These are phyloP conservation scores for Acinonyx jubatus DNA, from an alignment of 2,113 vertebrate species.

Conservation along the genomic window DNA sequence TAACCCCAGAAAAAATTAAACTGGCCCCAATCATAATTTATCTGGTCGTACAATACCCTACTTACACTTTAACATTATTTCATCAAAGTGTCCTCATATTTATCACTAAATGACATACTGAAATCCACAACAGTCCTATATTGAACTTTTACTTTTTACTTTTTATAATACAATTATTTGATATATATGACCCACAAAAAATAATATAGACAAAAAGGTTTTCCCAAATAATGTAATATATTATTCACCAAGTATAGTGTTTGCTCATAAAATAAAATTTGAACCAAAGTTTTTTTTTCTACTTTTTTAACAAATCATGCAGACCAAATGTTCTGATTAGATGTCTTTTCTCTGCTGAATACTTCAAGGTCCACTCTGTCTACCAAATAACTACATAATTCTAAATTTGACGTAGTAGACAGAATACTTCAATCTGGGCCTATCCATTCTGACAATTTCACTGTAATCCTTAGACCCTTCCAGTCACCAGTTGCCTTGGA, in stretches of 20 bases:
- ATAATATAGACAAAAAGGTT: not conserved
- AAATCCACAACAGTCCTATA: not conserved
- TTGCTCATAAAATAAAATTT: not conserved
- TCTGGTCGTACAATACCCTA: not conserved
- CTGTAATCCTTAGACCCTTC: not conserved
- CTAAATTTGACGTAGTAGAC: not conserved
- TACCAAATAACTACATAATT: not conserved
- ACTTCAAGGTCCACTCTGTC: not conserved
- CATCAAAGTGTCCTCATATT: not conserved
- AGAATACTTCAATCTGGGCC: not conserved
- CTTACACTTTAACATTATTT: conserved; percentile 34
- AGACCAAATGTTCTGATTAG: not conserved
- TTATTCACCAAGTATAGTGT: conserved; percentile 21
- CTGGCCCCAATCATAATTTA: conserved; percentile 25
- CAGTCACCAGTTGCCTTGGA: conserved; percentile 86
- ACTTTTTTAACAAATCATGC: not conserved
- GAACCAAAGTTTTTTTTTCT: not conserved
- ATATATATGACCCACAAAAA: not conserved
- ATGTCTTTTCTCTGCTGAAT: not conserved
- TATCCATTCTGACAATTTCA: not conserved
- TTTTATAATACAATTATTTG: not conserved
- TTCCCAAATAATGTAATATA: not conserved
- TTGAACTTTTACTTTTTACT: not conserved
- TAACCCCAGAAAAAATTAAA: conserved; percentile 64
- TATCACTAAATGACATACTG: conserved; percentile 46